Base-by-base conservation (phyloP, 2,797 vertebrate species). In the Acrossocheilus fasciatus region DNA sequence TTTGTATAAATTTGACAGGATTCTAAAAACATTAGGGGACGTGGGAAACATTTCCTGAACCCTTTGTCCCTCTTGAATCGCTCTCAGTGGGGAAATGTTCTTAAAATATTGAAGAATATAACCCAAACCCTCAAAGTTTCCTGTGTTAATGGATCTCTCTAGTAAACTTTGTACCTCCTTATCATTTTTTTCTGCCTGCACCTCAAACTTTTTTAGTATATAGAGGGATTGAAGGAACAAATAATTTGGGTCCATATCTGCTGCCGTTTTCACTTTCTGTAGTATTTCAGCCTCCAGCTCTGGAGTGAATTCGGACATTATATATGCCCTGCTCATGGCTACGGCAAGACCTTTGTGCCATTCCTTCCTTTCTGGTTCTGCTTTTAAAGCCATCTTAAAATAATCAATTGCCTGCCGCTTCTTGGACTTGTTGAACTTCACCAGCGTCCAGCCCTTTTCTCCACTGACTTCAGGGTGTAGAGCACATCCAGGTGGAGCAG, bases 401-500 rank as follows among this genome's bases (percentile, higher is more conserved):
- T 3, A 64, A 43, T 26, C 23, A 26, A 45, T 80, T 0, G 57
- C 14, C 23, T 79, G 6, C 0, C 0, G 4, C 23, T 64, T 80
- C 36, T 43, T 79, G 39, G 54, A 59, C 6, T 26, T 79, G 14
- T 62, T 10, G 17, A 64, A 79, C 54, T 43, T 79, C 77, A 41
- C n/a, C 54, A 79, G 23, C 0, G 57, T 30, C 54, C 77, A 81
- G 81, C 8, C 86, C 59, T 68, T 87, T 62, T 87, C 75, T 6
- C 82, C 86, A 12, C 76, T 69, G 1, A 87, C 86, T 72, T 78
- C 86, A 47, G 84, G 84, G 17, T 86, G 78, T 26, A 86, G 23
- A 9, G 69, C 4, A 39, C 52, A 70, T 41, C 20, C 74, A 36
- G 74, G 23, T 20, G 75, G 82, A 10, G 75, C 62, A 59, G 75